A percentile compares a stretch with the other conserved stretches of the same genome.
Evolutionary conservation across 2,888 invertebrate genomes (phyloP).

Genomic region (Acleris cristana): DNA sequence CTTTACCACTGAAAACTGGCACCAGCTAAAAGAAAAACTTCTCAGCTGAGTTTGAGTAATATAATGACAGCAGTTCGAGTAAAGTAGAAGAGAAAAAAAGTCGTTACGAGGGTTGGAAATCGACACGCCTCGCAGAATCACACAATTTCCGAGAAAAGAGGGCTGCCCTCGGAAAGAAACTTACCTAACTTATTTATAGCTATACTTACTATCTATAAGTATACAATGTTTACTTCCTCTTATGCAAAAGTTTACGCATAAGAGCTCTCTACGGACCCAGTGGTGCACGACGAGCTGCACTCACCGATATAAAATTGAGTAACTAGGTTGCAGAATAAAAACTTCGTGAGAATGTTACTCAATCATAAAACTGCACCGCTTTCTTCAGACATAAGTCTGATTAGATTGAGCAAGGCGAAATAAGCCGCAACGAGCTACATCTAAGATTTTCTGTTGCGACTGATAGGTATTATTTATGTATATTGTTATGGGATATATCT

Average conservation of each 20-base stretch:
- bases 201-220: neutral
- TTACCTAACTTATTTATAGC: neutral
- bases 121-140: neutral
- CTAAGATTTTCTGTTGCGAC: neutral
- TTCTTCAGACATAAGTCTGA: slow-evolving; percentile 7
- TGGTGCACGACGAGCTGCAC: slow-evolving; percentile 25
- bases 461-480: neutral
- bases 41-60: neutral
- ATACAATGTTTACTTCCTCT: slow-evolving; percentile 14
- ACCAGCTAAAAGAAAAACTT: too few relatives aligned
- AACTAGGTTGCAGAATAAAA: slow-evolving; percentile 24
- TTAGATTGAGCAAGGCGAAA: slow-evolving; percentile 9
- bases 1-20: too few relatives aligned
- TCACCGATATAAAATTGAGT: slow-evolving; percentile 25
- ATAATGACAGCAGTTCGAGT: neutral
- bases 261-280: slow-evolving; percentile 8
- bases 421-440: neutral
- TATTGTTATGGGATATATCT: too few relatives aligned
- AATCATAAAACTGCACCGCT: slow-evolving; percentile 20
- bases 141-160: slow-evolving; percentile 5
- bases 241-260: slow-evolving; percentile 28
- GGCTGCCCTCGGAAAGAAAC: slow-evolving; percentile 2
- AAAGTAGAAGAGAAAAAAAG: slow-evolving; percentile 6
- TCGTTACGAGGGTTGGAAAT: slow-evolving; percentile 9
- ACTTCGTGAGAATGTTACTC: slow-evolving; percentile 25